Evolutionary conservation across 2,113 vertebrate genomes (phyloP).

Genomic region (Apaloderma vittatum): DNA sequence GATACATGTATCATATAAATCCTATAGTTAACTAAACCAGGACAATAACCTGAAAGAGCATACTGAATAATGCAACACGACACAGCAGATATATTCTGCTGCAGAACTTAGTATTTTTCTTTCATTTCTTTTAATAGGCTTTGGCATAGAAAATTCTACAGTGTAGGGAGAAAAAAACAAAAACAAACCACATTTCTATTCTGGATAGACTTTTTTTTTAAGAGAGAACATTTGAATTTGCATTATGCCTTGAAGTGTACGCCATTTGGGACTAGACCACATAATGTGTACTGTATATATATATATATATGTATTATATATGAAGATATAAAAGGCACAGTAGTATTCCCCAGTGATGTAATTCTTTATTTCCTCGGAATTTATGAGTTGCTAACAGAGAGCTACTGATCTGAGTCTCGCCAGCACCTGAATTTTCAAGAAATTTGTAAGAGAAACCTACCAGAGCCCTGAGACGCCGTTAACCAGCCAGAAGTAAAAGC

Average conservation of each 20-base stretch:
- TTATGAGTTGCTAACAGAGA: background rate
- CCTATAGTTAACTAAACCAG: background rate
- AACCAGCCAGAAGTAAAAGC: background rate
- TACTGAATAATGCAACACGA: background rate
- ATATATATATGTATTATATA: background rate
- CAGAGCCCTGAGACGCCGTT: background rate
- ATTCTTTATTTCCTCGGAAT: background rate
- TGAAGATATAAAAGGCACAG: background rate
- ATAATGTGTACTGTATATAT: background rate
- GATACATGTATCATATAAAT: background rate
- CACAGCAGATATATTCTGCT: background rate
- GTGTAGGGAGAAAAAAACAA: background rate
- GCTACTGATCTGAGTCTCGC: background rate
- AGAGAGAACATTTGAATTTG: background rate
- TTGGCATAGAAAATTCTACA: background rate
- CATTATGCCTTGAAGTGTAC: constrained; percentile 12
- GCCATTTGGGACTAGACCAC: background rate
- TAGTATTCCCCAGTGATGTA: background rate
- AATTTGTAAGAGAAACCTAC: background rate
- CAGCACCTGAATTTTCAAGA: background rate
- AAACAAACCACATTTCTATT: background rate
- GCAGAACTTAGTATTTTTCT: background rate
- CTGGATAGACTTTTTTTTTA: background rate
- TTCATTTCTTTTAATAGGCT: background rate
- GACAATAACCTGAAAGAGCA: background rate